phyloP scores from a whole-genome alignment of 2,797 vertebrate genomes.

The Chaunax sp. region DNA sequence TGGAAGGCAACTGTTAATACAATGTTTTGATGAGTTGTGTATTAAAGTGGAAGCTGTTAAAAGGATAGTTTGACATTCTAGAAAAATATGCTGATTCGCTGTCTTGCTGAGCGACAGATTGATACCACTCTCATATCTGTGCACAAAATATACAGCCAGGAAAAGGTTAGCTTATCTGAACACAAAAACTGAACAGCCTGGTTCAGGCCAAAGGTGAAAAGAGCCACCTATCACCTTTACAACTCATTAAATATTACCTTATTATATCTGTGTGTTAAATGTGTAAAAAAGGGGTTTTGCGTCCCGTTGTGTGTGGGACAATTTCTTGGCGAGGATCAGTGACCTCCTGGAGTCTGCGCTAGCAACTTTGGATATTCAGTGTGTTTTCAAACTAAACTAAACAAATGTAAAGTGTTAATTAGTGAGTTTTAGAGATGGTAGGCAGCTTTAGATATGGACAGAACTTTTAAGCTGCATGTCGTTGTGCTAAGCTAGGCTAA shows the following conservation, averaged over 20 bases:
- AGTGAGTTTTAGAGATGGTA: background rate
- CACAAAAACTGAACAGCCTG: background rate
- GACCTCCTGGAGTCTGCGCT: background rate
- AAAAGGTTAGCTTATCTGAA: background rate
- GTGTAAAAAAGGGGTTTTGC: background rate
- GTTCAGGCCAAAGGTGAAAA: background rate
- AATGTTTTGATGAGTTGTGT: background rate
- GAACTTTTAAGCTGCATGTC: too few species aligned
- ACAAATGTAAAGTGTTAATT: background rate
- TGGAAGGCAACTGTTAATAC: slow-evolving; percentile 3
- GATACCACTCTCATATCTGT: background rate
- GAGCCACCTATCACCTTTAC: background rate
- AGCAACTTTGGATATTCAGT: background rate
- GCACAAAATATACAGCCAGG: background rate
- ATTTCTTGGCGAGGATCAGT: background rate
- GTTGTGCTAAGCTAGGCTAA: background rate
- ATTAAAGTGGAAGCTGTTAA: background rate
- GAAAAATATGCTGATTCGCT: background rate
- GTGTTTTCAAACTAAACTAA: background rate
- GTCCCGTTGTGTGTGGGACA: background rate
- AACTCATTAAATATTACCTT: background rate
- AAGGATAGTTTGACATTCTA: background rate
- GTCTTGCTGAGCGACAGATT: background rate
- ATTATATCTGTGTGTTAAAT: background rate
- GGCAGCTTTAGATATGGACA: too few species aligned